phyloP scores from a whole-genome alignment of 2,888 invertebrate species.

The Lochmaea crataegi region DNA sequence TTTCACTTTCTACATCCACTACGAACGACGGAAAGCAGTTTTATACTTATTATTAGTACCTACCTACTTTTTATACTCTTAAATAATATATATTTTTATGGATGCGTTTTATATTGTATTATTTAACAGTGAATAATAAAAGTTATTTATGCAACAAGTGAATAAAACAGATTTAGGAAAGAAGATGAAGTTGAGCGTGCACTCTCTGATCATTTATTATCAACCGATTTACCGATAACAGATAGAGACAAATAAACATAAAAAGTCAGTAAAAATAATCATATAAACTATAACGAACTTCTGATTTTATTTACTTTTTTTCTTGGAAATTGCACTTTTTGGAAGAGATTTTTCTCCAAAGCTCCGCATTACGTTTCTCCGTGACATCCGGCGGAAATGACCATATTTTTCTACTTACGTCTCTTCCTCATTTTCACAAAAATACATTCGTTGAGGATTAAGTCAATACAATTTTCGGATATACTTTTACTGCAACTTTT shows the following conservation, averaged over 20 bases:
- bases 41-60: not conserved
- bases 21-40: not conserved
- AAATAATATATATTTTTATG: no score
- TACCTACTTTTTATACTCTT: no score
- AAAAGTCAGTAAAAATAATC: slow-evolving; percentile 18
- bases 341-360: slow-evolving; percentile 45
- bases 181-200: no score
- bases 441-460: slow-evolving; percentile 49
- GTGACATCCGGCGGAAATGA: slow-evolving; percentile 53
- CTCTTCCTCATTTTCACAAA: slow-evolving; percentile 48
- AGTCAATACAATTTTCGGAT: slow-evolving; percentile 50
- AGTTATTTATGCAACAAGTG: no score
- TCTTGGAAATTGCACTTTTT: slow-evolving; percentile 41
- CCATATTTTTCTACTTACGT: slow-evolving; percentile 53
- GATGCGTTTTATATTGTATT: no score
- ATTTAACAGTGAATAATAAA: no score
- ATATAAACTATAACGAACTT: slow-evolving; percentile 11
- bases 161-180: no score
- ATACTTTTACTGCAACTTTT: slow-evolving; percentile 38
- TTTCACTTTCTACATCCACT: slow-evolving; percentile 1
- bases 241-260: not conserved
- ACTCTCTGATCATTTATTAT: no score
- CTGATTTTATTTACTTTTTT: slow-evolving; percentile 26
- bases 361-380: slow-evolving; percentile 49
- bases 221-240: not conserved